These are phyloP conservation scores for Bombus confusus DNA, from an alignment of 1,140 invertebrate species.

Conservation along the genomic window DNA sequence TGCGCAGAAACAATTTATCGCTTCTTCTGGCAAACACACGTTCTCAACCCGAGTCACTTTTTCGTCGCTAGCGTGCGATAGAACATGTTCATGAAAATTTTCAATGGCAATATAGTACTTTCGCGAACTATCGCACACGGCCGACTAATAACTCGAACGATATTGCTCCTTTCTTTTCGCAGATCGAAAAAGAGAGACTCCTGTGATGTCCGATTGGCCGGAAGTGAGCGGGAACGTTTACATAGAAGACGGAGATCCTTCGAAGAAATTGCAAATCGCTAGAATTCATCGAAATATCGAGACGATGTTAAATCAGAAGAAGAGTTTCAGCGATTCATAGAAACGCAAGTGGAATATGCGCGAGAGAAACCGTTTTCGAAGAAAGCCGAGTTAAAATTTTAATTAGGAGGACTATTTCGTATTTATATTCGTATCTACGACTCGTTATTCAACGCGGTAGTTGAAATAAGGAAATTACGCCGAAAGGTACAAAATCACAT, in stretches of 20 bases:
- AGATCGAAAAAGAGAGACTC: constrained; percentile 76
- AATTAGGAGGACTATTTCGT: background rate
- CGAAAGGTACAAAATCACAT: constrained; percentile 27
- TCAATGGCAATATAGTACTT: no score
- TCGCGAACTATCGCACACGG: no score
- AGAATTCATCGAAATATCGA: constrained; percentile 78
- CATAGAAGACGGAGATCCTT: constrained; percentile 75
- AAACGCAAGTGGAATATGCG: no score
- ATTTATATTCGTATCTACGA: constrained; percentile 23
- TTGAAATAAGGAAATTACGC: background rate
- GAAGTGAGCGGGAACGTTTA: constrained; percentile 76
- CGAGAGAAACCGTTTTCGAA: no score
- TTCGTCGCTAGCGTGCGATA: no score
- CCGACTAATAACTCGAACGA: background rate
- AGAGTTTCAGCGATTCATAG: constrained; percentile 26
- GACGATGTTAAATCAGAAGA: constrained; percentile 75
- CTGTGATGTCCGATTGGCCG: constrained; percentile 72
- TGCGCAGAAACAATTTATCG: no score
- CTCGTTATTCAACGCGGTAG: background rate
- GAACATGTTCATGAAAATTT: no score
- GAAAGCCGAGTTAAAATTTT: background rate
- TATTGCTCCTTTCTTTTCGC: constrained; percentile 31
- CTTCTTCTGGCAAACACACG: no score
- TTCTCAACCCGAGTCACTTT: no score
- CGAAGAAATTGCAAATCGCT: constrained; percentile 70